Percentiles rank a stretch among this genome's conserved stretches.
Conservation (phyloP, 1,140 invertebrate species). For the Dryas iulia region DNA sequence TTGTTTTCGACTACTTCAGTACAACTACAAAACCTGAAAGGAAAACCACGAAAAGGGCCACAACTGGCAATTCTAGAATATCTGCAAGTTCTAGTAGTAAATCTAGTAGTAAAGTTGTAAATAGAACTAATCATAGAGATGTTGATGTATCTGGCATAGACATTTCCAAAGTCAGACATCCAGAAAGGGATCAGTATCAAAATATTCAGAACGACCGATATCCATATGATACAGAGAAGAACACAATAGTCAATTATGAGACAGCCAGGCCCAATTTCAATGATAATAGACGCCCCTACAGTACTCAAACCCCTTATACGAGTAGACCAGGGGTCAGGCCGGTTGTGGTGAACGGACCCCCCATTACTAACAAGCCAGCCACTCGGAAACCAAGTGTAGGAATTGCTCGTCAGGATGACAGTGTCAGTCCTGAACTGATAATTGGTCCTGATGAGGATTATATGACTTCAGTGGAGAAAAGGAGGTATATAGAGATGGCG, state of each 20-base stretch:
- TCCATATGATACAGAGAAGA: conserved; percentile 24
- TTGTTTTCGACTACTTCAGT: conserved; percentile 3
- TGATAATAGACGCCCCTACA: conserved; percentile 20
- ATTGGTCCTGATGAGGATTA: conserved; percentile 58
- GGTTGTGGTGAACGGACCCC: conserved; percentile 45
- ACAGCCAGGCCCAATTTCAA: conserved; percentile 14
- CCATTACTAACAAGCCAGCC: conserved; percentile 61
- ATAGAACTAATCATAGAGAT: not conserved
- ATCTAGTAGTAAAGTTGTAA: not conserved
- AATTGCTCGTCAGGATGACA: conserved; percentile 20
- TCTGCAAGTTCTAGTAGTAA: not conserved
- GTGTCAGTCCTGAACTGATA: conserved; percentile 41
- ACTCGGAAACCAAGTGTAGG: conserved; percentile 28
- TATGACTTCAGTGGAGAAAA: conserved; percentile 51
- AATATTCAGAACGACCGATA: not conserved
- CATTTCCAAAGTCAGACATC: not conserved
- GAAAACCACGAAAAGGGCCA: conserved; percentile 30
- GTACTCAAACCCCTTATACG: conserved; percentile 42
- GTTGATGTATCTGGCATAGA: not conserved
- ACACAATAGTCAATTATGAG: conserved; percentile 38
- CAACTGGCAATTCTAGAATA: not conserved
- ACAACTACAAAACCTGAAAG: conserved; percentile 29
- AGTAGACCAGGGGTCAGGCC: conserved; percentile 55
- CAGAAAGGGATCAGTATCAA: not conserved
- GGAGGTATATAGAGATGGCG: conserved; percentile 47